These are phyloP conservation scores for Typhlichthys subterraneus DNA, from an alignment of 2,797 vertebrate genomes.

Conservation along the genomic window DNA sequence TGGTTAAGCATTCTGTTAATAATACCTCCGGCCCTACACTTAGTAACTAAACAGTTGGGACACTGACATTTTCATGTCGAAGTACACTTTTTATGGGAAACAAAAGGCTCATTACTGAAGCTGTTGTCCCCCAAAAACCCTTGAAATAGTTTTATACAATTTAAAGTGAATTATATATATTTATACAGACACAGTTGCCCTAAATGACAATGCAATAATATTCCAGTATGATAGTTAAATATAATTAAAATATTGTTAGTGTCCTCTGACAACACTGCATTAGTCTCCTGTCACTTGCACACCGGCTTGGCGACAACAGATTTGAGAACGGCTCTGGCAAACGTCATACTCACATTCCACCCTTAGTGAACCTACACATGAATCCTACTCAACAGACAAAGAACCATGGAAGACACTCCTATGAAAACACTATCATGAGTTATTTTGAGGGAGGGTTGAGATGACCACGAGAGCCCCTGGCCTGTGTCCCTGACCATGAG, in stretches of 20 bases:
- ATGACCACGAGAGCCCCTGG: conserved; percentile 10
- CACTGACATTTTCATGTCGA: too few species aligned
- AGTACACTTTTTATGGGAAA: too few species aligned
- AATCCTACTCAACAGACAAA: too few species aligned
- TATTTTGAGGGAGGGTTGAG: conserved; percentile 18
- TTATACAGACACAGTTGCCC: background rate
- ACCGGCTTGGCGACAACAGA: conserved; percentile 12
- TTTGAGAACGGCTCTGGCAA: conserved; percentile 12
- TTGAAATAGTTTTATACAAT: too few species aligned
- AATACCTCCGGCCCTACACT: too few species aligned
- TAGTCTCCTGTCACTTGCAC: background rate
- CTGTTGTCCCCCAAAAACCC: too few species aligned
- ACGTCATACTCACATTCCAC: conserved; percentile 41
- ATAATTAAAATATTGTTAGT: background rate
- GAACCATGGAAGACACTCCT: too few species aligned
- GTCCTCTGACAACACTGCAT: background rate
- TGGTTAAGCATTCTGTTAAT: too few species aligned
- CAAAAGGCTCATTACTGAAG: too few species aligned
- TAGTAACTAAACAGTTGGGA: too few species aligned
- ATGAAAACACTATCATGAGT: background rate
- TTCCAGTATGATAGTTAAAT: background rate
- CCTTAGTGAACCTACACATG: conserved; percentile 8
- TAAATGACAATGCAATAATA: background rate
- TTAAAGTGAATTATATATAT: too few species aligned
- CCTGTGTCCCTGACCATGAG: conserved; percentile 20